Percentiles rank a stretch among this genome's conserved stretches.
Evolutionary conservation across 2,797 vertebrate genomes (phyloP).

Genomic region (Hylomyscus alleni): DNA sequence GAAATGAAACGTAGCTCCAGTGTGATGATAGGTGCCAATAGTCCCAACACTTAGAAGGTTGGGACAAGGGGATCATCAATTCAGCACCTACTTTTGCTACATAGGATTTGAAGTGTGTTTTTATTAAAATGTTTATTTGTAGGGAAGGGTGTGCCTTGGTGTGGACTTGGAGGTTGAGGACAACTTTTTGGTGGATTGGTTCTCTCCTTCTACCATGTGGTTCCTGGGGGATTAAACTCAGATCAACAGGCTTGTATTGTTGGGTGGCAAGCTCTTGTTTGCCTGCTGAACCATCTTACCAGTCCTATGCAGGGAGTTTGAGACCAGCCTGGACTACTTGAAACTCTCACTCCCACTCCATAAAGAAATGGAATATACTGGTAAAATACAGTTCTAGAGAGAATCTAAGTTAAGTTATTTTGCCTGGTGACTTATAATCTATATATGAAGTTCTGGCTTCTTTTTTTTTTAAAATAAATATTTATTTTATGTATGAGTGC

Average conservation of each 20-base stretch:
- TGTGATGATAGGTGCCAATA: neutral
- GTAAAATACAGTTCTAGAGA: neutral
- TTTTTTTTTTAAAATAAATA: neutral
- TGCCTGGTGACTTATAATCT: neutral
- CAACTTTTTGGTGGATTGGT: neutral
- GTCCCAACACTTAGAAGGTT: no score
- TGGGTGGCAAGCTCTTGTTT: neutral
- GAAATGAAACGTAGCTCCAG: slow-evolving; percentile 32
- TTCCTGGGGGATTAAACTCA: neutral
- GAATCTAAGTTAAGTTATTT: neutral
- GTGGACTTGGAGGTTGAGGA: neutral
- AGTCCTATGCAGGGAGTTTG: neutral
- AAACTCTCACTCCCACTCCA: neutral
- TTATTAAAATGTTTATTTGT: neutral
- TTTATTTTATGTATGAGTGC: no score
- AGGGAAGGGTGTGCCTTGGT: neutral
- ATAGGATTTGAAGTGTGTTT: neutral
- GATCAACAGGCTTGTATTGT: neutral
- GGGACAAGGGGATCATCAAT: no score
- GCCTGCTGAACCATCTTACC: neutral
- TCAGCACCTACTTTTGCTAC: neutral
- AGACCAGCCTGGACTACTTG: neutral
- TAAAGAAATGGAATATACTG: neutral
- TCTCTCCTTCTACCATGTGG: neutral
- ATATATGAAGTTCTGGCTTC: slow-evolving; percentile 1